Percentiles rank a stretch among this genome's conserved stretches.
Evolutionary conservation across 2,113 vertebrate species (phyloP).

Genomic region (Lepisosteus osseus): DNA sequence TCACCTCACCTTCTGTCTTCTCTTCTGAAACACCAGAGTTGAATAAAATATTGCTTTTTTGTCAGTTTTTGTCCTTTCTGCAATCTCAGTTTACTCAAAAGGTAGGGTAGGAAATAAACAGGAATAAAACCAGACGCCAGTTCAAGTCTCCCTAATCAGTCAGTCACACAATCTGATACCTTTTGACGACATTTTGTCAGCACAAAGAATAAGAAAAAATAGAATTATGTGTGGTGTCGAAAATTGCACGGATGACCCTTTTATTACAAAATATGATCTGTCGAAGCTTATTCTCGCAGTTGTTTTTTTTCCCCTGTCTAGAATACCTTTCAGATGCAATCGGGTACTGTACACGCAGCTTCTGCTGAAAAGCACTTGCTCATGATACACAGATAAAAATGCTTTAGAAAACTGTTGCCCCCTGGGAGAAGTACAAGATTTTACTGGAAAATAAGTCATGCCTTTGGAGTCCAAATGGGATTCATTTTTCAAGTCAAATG

Average conservation of each 20-base stretch:
- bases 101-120: constrained; percentile 33
- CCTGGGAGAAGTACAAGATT: no score
- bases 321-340: no score
- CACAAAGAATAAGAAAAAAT: constrained; percentile 30
- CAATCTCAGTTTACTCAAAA: constrained; percentile 39
- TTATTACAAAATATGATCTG: constrained; percentile 33
- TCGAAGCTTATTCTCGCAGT: constrained; percentile 33
- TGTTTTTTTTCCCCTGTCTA: constrained; percentile 1
- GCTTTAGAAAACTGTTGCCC: no score
- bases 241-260: constrained; percentile 23
- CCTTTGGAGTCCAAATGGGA: no score
- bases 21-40: constrained; percentile 38
- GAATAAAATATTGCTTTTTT: constrained; percentile 29
- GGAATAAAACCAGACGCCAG: constrained; percentile 28
- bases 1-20: constrained; percentile 33
- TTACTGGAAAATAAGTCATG: no score
- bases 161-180: constrained; percentile 38
- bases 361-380: no score
- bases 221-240: constrained; percentile 25
- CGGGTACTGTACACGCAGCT: no score
- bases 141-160: constrained; percentile 9
- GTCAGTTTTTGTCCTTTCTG: constrained; percentile 24
- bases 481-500: no score
- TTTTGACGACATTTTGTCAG: constrained; percentile 27
- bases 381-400: no score